Conservation (phyloP, 1,140 invertebrate genomes). For the Dinoponera quadriceps region DNA sequence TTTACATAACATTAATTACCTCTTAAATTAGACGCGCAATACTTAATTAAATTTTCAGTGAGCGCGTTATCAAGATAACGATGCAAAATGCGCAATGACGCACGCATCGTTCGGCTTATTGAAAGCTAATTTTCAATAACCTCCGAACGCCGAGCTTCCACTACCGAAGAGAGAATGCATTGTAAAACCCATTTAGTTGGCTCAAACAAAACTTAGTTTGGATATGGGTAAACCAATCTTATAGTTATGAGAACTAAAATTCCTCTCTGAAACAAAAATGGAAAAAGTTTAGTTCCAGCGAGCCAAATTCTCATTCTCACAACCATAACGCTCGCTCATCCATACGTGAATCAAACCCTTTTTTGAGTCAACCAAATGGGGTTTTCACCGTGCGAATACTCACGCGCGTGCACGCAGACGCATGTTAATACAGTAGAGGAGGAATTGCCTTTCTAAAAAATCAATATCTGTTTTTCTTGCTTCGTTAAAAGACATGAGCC, state of each 20-base stretch:
- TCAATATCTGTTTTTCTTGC: neutral
- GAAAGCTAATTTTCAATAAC: slow-evolving; percentile 38
- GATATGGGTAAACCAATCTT: too few species aligned
- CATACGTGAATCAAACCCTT: too few species aligned
- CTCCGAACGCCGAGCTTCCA: neutral
- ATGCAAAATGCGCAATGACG: slow-evolving; percentile 8
- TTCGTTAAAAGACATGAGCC: neutral
- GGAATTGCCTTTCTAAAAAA: too few species aligned
- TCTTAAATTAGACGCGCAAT: slow-evolving; percentile 38
- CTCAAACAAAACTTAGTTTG: too few species aligned
- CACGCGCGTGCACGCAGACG: neutral
- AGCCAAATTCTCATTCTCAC: too few species aligned
- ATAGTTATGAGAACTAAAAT: too few species aligned
- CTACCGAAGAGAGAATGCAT: neutral
- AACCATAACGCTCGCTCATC: too few species aligned
- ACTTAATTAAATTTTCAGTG: slow-evolving; percentile 55
- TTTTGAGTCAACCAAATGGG: too few species aligned
- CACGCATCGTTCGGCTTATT: slow-evolving; percentile 1
- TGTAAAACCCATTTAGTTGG: too few species aligned
- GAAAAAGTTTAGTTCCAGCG: too few species aligned
- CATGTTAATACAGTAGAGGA: neutral
- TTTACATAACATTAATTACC: slow-evolving; percentile 50
- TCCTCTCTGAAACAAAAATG: too few species aligned
- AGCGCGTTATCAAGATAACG: slow-evolving; percentile 35
- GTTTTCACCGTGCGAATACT: too few species aligned